phyloP scores from a whole-genome alignment of 1,140 invertebrate species.

The Drosophila athabasca region DNA sequence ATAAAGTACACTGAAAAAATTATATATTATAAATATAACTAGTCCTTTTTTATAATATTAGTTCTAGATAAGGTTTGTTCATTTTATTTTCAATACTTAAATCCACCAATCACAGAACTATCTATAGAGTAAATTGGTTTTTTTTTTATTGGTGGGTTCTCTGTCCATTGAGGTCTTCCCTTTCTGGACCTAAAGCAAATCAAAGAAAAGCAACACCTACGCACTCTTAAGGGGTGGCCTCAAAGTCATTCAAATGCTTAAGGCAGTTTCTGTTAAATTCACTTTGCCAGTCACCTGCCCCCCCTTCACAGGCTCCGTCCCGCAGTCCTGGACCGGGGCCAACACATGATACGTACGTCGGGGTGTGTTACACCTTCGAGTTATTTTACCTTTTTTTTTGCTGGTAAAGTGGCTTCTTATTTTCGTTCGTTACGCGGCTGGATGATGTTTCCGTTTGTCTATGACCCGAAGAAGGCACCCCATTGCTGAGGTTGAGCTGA shows the following conservation, averaged over 20 bases:
- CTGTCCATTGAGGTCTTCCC: background rate
- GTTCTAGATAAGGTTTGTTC: no score
- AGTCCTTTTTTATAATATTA: no score
- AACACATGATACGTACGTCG: conserved; percentile 33
- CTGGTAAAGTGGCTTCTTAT: conserved; percentile 53
- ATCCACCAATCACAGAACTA: no score
- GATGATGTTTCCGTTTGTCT: conserved; percentile 47
- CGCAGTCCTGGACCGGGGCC: conserved; percentile 11
- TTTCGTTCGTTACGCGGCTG: conserved; percentile 63
- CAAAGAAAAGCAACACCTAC: background rate
- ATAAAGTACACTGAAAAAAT: no score
- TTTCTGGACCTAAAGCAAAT: background rate
- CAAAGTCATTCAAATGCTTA: conserved; percentile 55
- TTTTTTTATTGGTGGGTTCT: no score
- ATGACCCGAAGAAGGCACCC: background rate
- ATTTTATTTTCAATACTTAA: no score
- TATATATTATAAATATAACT: no score
- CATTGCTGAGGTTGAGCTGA: background rate
- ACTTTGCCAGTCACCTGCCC: conserved; percentile 62
- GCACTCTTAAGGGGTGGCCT: background rate
- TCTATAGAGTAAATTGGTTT: no score
- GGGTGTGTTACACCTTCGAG: background rate
- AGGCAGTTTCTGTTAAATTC: conserved; percentile 67
- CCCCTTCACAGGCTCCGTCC: no score
- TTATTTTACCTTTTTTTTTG: background rate